These are phyloP conservation scores for Hartigia nigra DNA, from an alignment of 2,888 invertebrate species.

Conservation along the genomic window DNA sequence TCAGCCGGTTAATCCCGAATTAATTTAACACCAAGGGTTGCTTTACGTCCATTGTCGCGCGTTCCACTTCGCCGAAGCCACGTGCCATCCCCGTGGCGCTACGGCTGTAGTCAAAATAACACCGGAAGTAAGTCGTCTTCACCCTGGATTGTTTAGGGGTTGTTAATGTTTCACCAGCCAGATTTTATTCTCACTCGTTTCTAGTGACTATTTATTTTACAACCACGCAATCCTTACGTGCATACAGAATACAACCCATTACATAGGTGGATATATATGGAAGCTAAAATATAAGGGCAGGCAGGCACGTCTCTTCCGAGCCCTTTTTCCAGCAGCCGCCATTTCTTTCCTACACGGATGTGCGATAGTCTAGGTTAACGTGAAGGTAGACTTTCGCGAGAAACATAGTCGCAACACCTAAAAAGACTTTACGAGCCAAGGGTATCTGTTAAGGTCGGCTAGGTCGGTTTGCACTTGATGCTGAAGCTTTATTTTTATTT, in stretches of 20 bases:
- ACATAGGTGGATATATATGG: neutral
- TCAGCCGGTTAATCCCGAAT: neutral
- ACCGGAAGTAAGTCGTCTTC: neutral
- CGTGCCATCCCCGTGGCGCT: neutral
- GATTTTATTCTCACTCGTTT: neutral
- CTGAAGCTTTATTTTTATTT: constrained; percentile 5
- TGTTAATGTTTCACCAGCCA: neutral
- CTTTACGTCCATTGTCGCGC: neutral
- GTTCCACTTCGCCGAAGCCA: neutral
- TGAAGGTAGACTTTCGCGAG: neutral
- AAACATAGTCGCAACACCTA: neutral
- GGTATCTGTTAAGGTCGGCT: neutral
- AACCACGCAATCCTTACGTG: neutral
- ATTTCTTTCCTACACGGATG: neutral
- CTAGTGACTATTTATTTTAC: neutral
- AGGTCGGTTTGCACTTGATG: neutral
- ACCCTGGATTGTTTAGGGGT: neutral
- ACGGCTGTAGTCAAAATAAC: neutral
- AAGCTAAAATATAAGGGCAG: neutral
- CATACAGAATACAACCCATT: neutral
- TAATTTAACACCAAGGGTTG: neutral
- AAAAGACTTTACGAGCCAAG: constrained; percentile 2
- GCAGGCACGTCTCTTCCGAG: neutral
- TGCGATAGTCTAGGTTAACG: neutral
- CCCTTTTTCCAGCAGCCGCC: neutral